Conservation (phyloP, 2,113 vertebrate genomes). For the Trochalopteron elliotii region DNA sequence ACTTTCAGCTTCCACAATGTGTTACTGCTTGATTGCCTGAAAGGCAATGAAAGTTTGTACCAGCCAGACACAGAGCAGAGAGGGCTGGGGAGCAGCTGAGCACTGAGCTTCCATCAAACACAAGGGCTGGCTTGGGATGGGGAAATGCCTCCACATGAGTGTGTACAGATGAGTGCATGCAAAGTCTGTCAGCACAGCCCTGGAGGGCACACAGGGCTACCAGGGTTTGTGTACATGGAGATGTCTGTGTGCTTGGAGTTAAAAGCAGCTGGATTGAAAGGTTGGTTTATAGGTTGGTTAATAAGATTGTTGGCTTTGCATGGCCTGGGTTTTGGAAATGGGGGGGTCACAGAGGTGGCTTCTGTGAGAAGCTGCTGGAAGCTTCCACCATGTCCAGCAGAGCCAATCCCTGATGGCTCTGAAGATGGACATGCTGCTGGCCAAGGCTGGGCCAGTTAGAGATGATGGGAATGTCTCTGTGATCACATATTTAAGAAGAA, state of each 20-base stretch:
- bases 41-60: background rate
- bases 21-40: background rate
- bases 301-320: background rate
- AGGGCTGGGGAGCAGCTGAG: background rate
- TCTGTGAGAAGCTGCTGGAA: no score
- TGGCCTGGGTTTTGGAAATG: background rate
- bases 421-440: no score
- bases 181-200: background rate
- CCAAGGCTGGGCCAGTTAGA: no score
- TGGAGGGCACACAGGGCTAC: background rate
- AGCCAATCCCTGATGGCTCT: no score
- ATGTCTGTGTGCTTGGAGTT: background rate
- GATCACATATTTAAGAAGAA: no score
- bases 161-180: background rate
- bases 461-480: no score
- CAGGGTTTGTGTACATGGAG: background rate
- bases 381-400: no score
- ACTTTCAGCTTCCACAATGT: background rate
- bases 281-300: no score
- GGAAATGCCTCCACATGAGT: background rate
- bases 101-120: background rate
- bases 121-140: background rate
- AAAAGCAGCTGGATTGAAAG: accelerated
- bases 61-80: background rate
- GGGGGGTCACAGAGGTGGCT: background rate